Conservation (phyloP, 2,888 invertebrate species). For the Campoplex capitator region DNA sequence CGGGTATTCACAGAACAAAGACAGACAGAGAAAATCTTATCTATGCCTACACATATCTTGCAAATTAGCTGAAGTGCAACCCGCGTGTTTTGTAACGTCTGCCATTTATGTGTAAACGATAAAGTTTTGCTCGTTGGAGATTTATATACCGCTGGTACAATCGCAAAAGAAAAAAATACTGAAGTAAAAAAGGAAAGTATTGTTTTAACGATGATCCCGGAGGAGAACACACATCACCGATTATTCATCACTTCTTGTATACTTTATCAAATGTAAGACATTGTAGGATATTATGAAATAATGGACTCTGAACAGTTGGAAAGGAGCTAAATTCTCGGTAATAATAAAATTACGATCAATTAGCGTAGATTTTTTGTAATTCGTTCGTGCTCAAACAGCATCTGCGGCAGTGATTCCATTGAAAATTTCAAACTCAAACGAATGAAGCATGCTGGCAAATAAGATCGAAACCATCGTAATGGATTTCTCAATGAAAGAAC, state of each 20-base stretch:
- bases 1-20: neutral
- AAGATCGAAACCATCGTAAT: neutral
- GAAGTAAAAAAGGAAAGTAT: neutral
- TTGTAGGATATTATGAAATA: neutral
- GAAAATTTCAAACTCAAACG: neutral
- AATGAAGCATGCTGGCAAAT: neutral
- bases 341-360: neutral
- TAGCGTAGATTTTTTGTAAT: neutral
- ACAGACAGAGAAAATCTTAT: conserved; percentile 18
- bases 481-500: neutral
- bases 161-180: conserved; percentile 7
- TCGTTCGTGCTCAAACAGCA: neutral
- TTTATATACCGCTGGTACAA: conserved; percentile 7
- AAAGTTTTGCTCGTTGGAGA: neutral
- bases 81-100: conserved; percentile 26
- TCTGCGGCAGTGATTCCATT: neutral
- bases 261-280: neutral
- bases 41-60: neutral
- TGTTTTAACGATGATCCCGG: neutral
- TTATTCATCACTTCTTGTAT: neutral
- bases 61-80: conserved; percentile 33
- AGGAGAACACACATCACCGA: neutral
- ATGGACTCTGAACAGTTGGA: neutral
- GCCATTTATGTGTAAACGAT: conserved; percentile 10
- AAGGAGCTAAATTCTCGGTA: neutral